Percentiles rank a stretch among this genome's conserved stretches.
phyloP scores from a whole-genome alignment of 2,797 vertebrate genomes.

The Acomys russatus region DNA sequence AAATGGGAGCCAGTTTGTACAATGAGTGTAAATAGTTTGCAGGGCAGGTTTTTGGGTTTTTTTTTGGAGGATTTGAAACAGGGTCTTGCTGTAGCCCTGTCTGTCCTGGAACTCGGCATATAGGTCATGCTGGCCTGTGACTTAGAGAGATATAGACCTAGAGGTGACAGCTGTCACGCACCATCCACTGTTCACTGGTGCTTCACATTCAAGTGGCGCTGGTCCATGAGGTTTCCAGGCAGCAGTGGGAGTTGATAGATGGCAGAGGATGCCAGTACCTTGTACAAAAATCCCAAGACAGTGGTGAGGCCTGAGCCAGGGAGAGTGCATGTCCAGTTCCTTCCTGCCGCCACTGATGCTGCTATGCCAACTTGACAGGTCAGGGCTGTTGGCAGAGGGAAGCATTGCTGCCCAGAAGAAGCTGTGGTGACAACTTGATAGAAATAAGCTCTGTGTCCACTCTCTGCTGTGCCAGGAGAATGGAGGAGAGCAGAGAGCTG shows the following conservation, averaged over 20 bases:
- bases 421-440: not conserved
- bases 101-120: not conserved
- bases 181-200: not conserved
- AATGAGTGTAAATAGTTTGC: not conserved
- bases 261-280: not conserved
- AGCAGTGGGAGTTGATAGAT: not conserved
- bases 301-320: accelerated
- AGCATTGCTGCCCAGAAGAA: not conserved
- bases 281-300: not conserved
- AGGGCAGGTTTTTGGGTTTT: not conserved
- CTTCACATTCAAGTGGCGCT: not conserved
- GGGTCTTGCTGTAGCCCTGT: not conserved
- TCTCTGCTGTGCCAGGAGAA: not conserved
- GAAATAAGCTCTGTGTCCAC: not conserved
- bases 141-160: not conserved
- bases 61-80: not conserved
- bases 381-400: not conserved
- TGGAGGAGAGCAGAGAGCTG: accelerated
- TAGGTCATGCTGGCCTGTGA: not conserved
- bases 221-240: not conserved
- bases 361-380: not conserved
- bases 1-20: not conserved
- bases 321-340: not conserved
- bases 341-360: not conserved
- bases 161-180: not conserved